Evolutionary conservation across 2,888 invertebrate genomes (phyloP).

Genomic region (Anthophora plumipes): DNA sequence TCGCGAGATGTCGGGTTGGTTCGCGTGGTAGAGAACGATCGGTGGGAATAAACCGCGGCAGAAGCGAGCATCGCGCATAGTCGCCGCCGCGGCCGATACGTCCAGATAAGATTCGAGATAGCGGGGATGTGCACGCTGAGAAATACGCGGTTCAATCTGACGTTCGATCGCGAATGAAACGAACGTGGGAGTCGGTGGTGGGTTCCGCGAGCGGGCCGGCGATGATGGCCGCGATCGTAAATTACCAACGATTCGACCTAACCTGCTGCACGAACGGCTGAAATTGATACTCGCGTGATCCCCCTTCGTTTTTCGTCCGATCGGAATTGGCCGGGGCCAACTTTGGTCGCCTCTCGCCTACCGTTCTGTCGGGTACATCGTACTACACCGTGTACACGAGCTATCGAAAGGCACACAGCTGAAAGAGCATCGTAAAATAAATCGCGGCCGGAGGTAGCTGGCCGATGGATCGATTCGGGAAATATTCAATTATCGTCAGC

Average conservation of each 20-base stretch:
- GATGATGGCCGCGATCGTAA: conserved; percentile 48
- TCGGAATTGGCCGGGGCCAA: conserved; percentile 13
- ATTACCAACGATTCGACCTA: conserved; percentile 37
- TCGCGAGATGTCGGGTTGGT: conserved; percentile 6
- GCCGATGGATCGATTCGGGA: conserved; percentile 39
- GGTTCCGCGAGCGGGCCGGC: conserved; percentile 22
- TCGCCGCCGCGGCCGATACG: conserved; percentile 32
- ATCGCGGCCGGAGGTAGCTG: background rate
- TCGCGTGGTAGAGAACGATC: conserved; percentile 38
- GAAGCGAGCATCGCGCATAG: conserved; percentile 45
- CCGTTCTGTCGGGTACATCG: too few relatives aligned
- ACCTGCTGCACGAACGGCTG: conserved; percentile 17
- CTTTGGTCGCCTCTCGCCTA: background rate
- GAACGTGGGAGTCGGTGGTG: conserved; percentile 55
- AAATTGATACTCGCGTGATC: conserved; percentile 50
- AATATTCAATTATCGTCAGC: conserved; percentile 54
- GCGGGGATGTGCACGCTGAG: conserved; percentile 58
- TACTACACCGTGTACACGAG: background rate
- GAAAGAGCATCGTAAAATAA: conserved; percentile 14
- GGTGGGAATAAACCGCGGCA: conserved; percentile 54
- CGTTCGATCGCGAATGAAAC: conserved; percentile 57
- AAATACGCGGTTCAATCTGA: conserved; percentile 58
- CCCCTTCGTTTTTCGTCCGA: background rate
- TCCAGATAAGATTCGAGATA: conserved; percentile 57
- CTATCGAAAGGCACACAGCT: background rate